phyloP scores from a whole-genome alignment of 1,140 invertebrate genomes.

The Anoplophora glabripennis region DNA sequence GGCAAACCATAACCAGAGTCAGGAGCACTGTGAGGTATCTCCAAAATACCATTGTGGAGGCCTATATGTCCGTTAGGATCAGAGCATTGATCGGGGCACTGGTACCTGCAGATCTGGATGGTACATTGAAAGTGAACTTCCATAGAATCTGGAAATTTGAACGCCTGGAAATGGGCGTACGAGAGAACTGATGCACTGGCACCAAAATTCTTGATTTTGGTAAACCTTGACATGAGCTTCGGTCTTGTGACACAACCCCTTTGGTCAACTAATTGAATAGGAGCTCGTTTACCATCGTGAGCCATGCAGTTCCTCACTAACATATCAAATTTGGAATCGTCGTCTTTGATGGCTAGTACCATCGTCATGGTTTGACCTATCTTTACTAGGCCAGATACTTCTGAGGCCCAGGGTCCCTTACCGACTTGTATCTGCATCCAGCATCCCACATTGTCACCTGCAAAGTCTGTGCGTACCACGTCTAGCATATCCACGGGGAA shows the following conservation, averaged over 20 bases:
- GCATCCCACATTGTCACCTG: constrained; percentile 92
- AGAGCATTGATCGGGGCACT: constrained; percentile 87
- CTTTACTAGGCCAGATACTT: constrained; percentile 91
- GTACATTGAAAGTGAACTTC: constrained; percentile 96
- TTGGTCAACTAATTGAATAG: constrained; percentile 92
- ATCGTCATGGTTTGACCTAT: constrained; percentile 97
- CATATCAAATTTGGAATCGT: constrained; percentile 96
- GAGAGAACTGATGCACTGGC: constrained; percentile 87
- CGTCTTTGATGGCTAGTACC: constrained; percentile 93
- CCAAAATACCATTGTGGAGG: constrained; percentile 49
- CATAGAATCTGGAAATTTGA: constrained; percentile 96
- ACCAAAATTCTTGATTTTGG: constrained; percentile 94
- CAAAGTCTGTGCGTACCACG: constrained; percentile 89
- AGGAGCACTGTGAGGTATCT: constrained; percentile 55
- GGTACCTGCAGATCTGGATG: constrained; percentile 90
- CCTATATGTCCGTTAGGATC: constrained; percentile 48
- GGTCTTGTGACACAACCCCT: constrained; percentile 87
- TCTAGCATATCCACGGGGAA: constrained; percentile 96
- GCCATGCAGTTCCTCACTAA: constrained; percentile 91
- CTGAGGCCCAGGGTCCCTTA: constrained; percentile 93
- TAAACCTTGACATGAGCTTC: constrained; percentile 90
- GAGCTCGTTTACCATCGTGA: constrained; percentile 89
- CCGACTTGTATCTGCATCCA: constrained; percentile 95
- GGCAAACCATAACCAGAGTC: constrained; percentile 66
- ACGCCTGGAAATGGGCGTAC: constrained; percentile 92